Evolutionary conservation across 2,797 vertebrate genomes (phyloP), one percentile per base, ranked within the genome.

Genomic region (Zenarchopterus dispar): DNA sequence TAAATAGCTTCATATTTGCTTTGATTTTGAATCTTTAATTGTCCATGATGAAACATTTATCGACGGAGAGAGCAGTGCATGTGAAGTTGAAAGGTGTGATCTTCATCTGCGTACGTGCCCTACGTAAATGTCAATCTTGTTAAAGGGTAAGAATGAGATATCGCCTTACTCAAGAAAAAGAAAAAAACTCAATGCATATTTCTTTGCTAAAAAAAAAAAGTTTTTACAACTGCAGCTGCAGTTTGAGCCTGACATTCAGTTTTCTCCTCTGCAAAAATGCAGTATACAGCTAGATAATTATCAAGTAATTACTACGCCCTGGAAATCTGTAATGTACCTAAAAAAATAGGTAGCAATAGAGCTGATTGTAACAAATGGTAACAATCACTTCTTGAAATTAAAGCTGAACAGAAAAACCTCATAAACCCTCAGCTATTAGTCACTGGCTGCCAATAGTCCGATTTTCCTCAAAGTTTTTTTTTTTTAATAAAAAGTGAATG

Each of bases 1-100:
- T 93, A 93, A 93, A 91, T 89, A 84, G 44, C 82, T 87, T 88
- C 64, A 60, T 71, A 84, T 85, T 90, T 92, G 89, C 87, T 85
- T 89, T 89, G 2, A 48, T 39, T 22, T 45, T 11, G 4, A 39
- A 18, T 18, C 17, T 55, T 43, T 49, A 16, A n/a, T 23, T 47
- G 21, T 55, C 48, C 16, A 22, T 26, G 18, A 24, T n/a, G 23
- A 41, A 18, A 23, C 9, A 41, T 56, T 59, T 60, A 56, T 66
- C 57, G 39, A 46, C 42, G 31, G 0, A 58, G 21, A 18, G 4
- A 47, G 11, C 4, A 48, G 33, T 16, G 13, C 36, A 11, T 21
- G 23, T 41, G 47, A 56, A 49, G n/a, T 31, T 10, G 23, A 44
- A 42, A 33, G n/a, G 17, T 15, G n/a, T 45, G 10, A 8, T 28